Conservation (phyloP, 1,140 invertebrate genomes). For the Tigriopus japonicus region DNA sequence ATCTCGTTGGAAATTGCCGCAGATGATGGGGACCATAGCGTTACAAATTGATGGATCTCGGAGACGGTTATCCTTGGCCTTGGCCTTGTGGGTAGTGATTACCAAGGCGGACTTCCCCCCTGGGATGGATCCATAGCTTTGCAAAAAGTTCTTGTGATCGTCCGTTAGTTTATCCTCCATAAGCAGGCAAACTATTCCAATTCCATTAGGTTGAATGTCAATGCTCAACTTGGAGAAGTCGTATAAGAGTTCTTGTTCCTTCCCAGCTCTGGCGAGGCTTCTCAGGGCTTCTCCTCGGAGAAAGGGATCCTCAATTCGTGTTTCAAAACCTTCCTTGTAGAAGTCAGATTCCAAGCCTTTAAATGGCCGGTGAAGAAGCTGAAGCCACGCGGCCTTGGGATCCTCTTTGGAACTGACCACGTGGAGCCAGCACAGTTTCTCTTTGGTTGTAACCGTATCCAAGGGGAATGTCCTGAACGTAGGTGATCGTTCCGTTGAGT, state of each 20-base stretch:
- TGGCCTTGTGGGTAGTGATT: too few species aligned
- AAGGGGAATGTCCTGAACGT: background rate
- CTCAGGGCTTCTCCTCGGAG: background rate
- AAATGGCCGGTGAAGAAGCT: background rate
- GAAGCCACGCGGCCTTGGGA: background rate
- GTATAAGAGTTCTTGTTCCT: background rate
- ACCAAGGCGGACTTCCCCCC: too few species aligned
- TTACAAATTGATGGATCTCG: too few species aligned
- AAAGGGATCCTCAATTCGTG: background rate
- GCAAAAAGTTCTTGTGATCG: too few species aligned
- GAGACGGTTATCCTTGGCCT: too few species aligned
- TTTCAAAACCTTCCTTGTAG: conserved; percentile 1
- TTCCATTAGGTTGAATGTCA: too few species aligned
- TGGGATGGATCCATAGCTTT: too few species aligned
- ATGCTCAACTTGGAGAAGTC: background rate
- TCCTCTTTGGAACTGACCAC: background rate
- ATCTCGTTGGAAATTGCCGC: background rate
- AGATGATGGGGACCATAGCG: too few species aligned
- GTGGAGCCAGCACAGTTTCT: background rate
- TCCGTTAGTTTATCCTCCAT: too few species aligned
- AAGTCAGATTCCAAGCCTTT: background rate
- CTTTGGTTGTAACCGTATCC: background rate
- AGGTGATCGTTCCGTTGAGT: background rate
- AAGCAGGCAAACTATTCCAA: too few species aligned
- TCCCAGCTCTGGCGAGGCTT: background rate